Conservation (phyloP, 2,113 vertebrate genomes). For the Ictalurus furcatus region DNA sequence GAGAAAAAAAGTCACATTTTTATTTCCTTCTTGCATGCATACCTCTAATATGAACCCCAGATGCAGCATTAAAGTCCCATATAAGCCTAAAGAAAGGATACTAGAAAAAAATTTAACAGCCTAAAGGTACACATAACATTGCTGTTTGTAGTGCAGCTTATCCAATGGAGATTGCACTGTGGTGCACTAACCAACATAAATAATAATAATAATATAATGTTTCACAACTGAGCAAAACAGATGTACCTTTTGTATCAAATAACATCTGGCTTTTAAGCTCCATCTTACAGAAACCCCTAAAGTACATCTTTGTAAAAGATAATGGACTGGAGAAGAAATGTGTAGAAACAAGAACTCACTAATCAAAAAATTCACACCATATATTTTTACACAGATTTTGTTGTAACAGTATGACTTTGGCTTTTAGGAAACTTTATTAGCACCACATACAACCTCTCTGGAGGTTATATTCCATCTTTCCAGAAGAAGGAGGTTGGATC, state of each 20-base stretch:
- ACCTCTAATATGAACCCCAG: neutral
- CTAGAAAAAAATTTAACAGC: neutral
- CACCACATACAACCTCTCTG: conserved; percentile 77
- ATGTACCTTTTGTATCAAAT: neutral
- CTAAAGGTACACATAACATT: conserved; percentile 74
- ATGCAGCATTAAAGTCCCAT: conserved; percentile 73
- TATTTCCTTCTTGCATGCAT: conserved; percentile 8
- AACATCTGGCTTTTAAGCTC: neutral
- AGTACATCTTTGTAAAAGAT: neutral
- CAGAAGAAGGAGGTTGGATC: conserved; percentile 93
- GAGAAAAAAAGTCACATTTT: neutral
- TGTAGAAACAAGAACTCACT: neutral
- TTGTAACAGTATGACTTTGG: neutral
- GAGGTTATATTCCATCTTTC: conserved; percentile 83
- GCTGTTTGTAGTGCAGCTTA: neutral
- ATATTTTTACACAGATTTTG: neutral
- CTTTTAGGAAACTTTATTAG: conserved; percentile 80
- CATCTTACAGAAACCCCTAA: neutral
- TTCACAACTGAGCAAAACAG: neutral
- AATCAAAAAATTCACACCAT: neutral
- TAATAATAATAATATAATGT: neutral
- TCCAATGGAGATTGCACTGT: neutral
- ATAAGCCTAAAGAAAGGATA: neutral
- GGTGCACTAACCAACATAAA: neutral
- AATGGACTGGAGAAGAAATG: neutral